Evolutionary conservation across 2,797 vertebrate species (phyloP), one percentile per base, ranked within the genome.

Genomic region (Enteromius radiatus): DNA sequence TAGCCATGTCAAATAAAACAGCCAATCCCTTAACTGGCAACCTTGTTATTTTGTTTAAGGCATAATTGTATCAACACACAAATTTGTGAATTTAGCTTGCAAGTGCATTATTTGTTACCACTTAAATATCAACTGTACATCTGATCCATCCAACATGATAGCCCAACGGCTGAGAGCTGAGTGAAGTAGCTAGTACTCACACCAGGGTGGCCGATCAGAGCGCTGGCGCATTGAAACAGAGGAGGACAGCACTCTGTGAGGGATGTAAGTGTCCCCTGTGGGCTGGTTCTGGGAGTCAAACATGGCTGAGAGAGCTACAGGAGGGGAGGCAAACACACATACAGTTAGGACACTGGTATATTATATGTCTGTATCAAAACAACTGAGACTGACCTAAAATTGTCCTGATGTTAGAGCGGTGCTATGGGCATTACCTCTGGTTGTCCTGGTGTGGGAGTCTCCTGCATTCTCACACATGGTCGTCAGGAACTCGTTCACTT

Each of bases 131-230:
- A 47, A 11, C 19, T 71, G 41, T 28, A 28, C 43, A 49, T 47
- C 23, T 31, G 26, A 9, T 21, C 9, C 43, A 41, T 41, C 28
- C 21, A 79, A n/a, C 36, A 28, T 23, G 38, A 26, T 26, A 9
- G 67, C 23, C 26, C n/a, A 45, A 45, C 4, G 21, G 17, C 4
- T 31, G 28, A 67, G 81, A 77, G 47, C 14, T 12, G 71, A 17
- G 11, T 36, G 36, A 41, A 63, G 73, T 59, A 69, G 19, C 0
- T 5, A 36, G 23, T 90, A 98, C 98, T 98, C 93, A 99, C 98
- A 99, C 97, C 98, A 99, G 0, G 98, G 97, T 45, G 98, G 98
- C 49, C 96, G 96, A 89, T 99, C 98, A 0, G 96, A 96, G 28
- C 95, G 96, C 86, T 96, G 96, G 43, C 93, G 94, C 85, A 96